Percentiles rank a stretch among this genome's conserved stretches.
Conservation (phyloP, 92 coral and sea anemone species). For the Zoanthus gigantus region DNA sequence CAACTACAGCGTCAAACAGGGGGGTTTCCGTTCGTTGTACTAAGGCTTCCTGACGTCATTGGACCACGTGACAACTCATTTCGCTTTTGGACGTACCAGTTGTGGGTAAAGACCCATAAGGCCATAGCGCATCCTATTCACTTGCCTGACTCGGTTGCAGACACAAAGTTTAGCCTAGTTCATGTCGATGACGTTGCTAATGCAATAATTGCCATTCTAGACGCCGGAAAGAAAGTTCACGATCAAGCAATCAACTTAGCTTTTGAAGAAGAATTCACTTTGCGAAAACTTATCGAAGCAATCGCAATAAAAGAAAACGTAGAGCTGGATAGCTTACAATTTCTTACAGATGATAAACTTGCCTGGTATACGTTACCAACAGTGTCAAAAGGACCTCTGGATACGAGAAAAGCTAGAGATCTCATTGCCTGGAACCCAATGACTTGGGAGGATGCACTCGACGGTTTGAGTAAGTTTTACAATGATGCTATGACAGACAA, state of each 20-base stretch:
- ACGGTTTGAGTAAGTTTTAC: conserved; percentile 68
- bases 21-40: conserved; percentile 88
- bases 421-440: conserved; percentile 89
- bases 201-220: conserved; percentile 72
- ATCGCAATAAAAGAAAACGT: conserved; percentile 74
- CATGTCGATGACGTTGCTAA: conserved; percentile 96
- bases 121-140: conserved; percentile 88
- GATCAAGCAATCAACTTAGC: conserved; percentile 93
- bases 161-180: conserved; percentile 81
- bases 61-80: conserved; percentile 97
- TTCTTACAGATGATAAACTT: conserved; percentile 74
- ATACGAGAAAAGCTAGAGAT: conserved; percentile 77
- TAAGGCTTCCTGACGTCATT: conserved; percentile 93
- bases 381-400: conserved; percentile 90
- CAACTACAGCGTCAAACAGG: conserved; percentile 76
- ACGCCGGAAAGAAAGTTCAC: conserved; percentile 68
- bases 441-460: conserved; percentile 83
- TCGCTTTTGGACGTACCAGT: conserved; percentile 97
- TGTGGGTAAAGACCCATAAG: conserved; percentile 89
- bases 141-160: conserved; percentile 88
- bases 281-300: conserved; percentile 74
- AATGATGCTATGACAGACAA: conserved; percentile 89
- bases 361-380: conserved; percentile 97
- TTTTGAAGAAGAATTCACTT: conserved; percentile 87
- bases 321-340: conserved; percentile 68